Evolutionary conservation across 2,888 invertebrate species (phyloP), one percentile per base, ranked within the genome.

Genomic region (Parnassius smintheus): DNA sequence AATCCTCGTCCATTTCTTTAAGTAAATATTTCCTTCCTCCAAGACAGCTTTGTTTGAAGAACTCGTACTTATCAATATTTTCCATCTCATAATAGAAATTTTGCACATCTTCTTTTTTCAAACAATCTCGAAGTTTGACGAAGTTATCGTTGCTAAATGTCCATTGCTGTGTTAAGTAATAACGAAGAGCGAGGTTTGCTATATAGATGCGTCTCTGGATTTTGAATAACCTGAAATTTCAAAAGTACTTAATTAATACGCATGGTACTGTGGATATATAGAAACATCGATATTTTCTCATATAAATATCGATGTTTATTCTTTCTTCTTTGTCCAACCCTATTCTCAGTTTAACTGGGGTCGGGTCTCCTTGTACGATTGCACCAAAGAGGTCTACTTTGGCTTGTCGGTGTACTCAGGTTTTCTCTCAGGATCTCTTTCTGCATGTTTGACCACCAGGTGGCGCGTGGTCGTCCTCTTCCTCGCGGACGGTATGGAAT

Each of bases 91-190:
- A 95, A 62, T 92, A 93, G 75, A 96, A 96, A 2, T 86, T 78
- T 13, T 92, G 78, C 18, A 70, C 66, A 65, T 95, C 95, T 13
- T 81, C 75, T 0, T 83, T 78, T 55, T 92, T 86, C 48, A 95
- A 74, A 1, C 80, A 74, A 0, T 88, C 79, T 46, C 94, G 87
- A 18, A 96, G 83, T 0, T 75, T 77, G 8, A 92, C 69, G 64
- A 94, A 88, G 71, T 95, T 95, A 0, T 90, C 78, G 70, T 96
- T 96, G 55, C 86, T 81, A 73, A 97, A 97, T 0, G 86, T 86
- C 98, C 98, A 98, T 68, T 96, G 93, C 72, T 95, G 94, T 0
- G 91, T 92, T 1, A 95, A 92, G 77, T 97, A 98, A 80, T 95
- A 95, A 12, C 93, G 88, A 2, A 98, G 79, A 0, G 95, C 95